These are phyloP conservation scores for Drosophila triauraria DNA, from an alignment of 1,140 invertebrate genomes.

Conservation along the genomic window DNA sequence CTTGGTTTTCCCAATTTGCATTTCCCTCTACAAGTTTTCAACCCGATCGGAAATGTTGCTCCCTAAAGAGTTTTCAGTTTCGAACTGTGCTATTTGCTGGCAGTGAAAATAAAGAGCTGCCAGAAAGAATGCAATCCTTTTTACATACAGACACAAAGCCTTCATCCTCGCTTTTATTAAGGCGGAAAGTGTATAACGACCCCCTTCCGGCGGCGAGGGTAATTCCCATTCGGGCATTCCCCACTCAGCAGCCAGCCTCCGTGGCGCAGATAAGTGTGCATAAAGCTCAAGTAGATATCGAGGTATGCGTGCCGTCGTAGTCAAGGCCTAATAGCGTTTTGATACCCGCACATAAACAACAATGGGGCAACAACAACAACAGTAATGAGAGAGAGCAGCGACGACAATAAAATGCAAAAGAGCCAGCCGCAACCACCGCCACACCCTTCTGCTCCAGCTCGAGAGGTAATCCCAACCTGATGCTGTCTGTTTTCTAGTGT, in stretches of 20 bases:
- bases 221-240: slow-evolving; percentile 25
- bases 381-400: slow-evolving; percentile 71
- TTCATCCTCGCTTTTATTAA: too few relatives aligned
- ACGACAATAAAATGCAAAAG: slow-evolving; percentile 80
- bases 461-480: slow-evolving; percentile 77
- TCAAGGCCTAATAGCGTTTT: slow-evolving; percentile 80
- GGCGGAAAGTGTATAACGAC: background rate
- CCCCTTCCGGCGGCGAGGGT: slow-evolving; percentile 9
- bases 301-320: slow-evolving; percentile 66
- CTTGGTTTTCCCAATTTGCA: background rate
- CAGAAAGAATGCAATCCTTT: background rate
- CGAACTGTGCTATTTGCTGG: background rate
- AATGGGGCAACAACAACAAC: slow-evolving; percentile 63
- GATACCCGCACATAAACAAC: slow-evolving; percentile 82
- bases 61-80: background rate
- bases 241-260: background rate
- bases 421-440: slow-evolving; percentile 30
- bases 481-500: slow-evolving; percentile 77
- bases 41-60: background rate
- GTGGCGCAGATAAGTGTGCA: slow-evolving; percentile 44
- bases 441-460: background rate
- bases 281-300: slow-evolving; percentile 65
- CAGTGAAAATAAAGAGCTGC: slow-evolving; percentile 1
- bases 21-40: background rate
- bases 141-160: background rate